Conservation (phyloP, 2,888 invertebrate genomes). For the Tethea ocularis region DNA sequence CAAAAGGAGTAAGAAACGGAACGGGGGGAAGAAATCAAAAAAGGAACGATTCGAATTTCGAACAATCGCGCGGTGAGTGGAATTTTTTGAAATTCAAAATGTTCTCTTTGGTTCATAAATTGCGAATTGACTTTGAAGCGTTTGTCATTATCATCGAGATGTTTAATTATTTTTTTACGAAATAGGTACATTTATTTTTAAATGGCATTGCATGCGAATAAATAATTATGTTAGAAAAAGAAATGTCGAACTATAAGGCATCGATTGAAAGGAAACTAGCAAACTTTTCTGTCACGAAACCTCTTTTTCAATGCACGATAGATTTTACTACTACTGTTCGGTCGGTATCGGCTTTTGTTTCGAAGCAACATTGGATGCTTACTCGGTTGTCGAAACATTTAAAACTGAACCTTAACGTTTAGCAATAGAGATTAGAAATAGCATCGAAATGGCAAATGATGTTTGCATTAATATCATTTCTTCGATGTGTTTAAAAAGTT, state of each 20-base stretch:
- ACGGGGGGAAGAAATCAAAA: conserved; percentile 63
- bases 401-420: conserved; percentile 40
- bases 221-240: conserved; percentile 69
- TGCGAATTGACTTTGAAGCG: conserved; percentile 8
- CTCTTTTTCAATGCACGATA: conserved; percentile 73
- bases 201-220: conserved; percentile 52
- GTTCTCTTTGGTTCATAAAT: conserved; percentile 24
- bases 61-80: conserved; percentile 35
- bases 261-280: conserved; percentile 69
- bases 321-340: conserved; percentile 71
- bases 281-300: conserved; percentile 73
- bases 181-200: background rate
- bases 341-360: conserved; percentile 58
- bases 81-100: conserved; percentile 45
- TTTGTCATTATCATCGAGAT: conserved; percentile 3
- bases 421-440: conserved; percentile 27
- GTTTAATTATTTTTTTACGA: background rate
- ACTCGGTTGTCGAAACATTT: conserved; percentile 23
- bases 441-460: conserved; percentile 28
- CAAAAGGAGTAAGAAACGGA: conserved; percentile 61
- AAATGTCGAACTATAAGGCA: conserved; percentile 62
- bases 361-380: conserved; percentile 26
- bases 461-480: conserved; percentile 44
- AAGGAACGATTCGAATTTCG: conserved; percentile 41
- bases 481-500: conserved; percentile 64